Conservation (phyloP, 2,888 invertebrate species). For the Nomada fucata region DNA sequence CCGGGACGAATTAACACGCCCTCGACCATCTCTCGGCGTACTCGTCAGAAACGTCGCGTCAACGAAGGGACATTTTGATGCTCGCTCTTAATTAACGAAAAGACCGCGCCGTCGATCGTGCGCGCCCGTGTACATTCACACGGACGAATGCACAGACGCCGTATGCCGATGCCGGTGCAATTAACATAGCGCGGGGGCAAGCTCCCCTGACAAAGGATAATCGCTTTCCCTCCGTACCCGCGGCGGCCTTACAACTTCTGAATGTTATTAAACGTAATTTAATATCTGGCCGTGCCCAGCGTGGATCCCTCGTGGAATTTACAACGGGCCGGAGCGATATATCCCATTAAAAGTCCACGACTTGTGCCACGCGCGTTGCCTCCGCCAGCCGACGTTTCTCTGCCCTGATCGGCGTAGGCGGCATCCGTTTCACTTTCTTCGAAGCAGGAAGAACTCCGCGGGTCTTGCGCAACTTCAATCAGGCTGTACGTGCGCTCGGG, state of each 20-base stretch:
- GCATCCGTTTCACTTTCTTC: conserved; percentile 64
- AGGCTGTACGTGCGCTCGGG: conserved; percentile 2
- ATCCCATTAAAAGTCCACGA: conserved; percentile 59
- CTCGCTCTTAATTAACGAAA: conserved; percentile 50
- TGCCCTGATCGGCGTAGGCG: conserved; percentile 48
- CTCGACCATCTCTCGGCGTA: not conserved
- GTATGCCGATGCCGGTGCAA: conserved; percentile 40
- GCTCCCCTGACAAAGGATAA: conserved; percentile 56
- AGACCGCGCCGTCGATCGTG: conserved; percentile 21
- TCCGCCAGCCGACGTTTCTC: not conserved
- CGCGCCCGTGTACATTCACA: not conserved
- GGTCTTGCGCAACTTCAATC: conserved; percentile 41
- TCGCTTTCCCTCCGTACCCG: conserved; percentile 46
- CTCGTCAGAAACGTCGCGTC: not conserved
- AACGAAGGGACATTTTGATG: conserved; percentile 22
- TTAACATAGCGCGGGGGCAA: conserved; percentile 62
- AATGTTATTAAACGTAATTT: conserved; percentile 74
- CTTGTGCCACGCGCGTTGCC: too few species aligned
- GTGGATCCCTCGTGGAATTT: conserved; percentile 65
- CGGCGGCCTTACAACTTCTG: conserved; percentile 58
- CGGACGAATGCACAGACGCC: not conserved
- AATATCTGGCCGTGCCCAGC: conserved; percentile 62
- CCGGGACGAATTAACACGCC: not conserved
- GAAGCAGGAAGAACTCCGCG: conserved; percentile 48
- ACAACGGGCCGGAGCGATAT: conserved; percentile 50